Evolutionary conservation across 1,140 invertebrate species (phyloP).

Genomic region (Parasteatoda tepidariorum): DNA sequence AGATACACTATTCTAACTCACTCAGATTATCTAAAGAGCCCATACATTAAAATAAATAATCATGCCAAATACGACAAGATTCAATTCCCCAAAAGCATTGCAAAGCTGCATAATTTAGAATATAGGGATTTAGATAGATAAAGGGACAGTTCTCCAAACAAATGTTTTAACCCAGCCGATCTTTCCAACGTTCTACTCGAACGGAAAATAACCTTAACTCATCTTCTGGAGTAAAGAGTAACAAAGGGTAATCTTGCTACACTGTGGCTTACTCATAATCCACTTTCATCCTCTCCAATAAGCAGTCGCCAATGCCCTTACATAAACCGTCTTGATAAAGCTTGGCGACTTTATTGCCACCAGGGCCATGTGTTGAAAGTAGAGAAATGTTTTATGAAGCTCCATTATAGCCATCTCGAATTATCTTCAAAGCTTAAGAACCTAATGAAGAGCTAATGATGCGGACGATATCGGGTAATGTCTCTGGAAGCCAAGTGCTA

Average conservation of each 20-base stretch:
- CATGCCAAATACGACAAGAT: too few species aligned
- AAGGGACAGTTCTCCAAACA: too few species aligned
- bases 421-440: slow-evolving; percentile 36
- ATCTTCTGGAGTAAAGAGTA: neutral
- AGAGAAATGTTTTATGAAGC: slow-evolving; percentile 47
- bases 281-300: neutral
- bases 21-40: too few species aligned
- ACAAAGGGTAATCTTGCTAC: neutral
- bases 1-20: too few species aligned
- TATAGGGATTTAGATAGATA: too few species aligned
- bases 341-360: slow-evolving; percentile 23
- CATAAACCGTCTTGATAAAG: slow-evolving; percentile 20
- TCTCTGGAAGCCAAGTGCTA: slow-evolving; percentile 15
- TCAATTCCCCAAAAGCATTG: too few species aligned
- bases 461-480: slow-evolving; percentile 45
- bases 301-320: neutral
- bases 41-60: too few species aligned
- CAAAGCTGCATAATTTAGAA: too few species aligned
- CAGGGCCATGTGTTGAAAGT: slow-evolving; percentile 43
- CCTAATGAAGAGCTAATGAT: slow-evolving; percentile 47
- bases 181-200: too few species aligned
- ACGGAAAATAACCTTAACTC: too few species aligned
- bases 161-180: too few species aligned
- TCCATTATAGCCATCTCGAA: slow-evolving; percentile 37
- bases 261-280: neutral